Evolutionary conservation across 2,888 invertebrate species (phyloP), one percentile per base, ranked within the genome.

Genomic region (Lasioglossum vierecki): DNA sequence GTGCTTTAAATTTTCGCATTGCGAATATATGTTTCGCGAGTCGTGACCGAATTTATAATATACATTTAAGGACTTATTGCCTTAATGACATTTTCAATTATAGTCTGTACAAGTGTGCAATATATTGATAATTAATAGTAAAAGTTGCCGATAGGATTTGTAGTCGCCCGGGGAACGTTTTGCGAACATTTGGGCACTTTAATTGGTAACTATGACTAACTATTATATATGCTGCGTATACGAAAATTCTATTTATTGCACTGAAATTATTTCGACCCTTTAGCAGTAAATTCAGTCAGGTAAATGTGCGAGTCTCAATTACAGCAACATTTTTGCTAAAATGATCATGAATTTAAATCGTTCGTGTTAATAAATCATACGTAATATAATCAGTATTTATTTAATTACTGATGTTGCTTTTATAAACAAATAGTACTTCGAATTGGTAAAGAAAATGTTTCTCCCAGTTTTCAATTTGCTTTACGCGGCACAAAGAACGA

Each of bases 91-190:
- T 30, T 63, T 77, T 41, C 74, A 81, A 49, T 76, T 60, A 41
- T 5, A n/a, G n/a, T 77, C 35, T 60, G 44, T 63, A 49, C 46
- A 60, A 49, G n/a, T n/a, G 39, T 57, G 30, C 73, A 35, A 76
- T 70, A 49, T 77, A 73, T 30, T 44, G 68, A 22, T 71, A 74
- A 68, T 74, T 68, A 77, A 81, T 82, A 73, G 41, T 22, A 30
- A 74, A 26, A 60, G 46, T 46, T 66, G 26, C 30, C 11, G 49
- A 1, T 26, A 49, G 66, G 49, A 66, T 68, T 68, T 41, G 68
- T 53, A 60, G 41, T 66, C 75, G 49, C 71, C 1, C 41, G 53
- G 82, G 75, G 79, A 79, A 26, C 39, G 60, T 79, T 57, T 79
- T 30, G 30, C 63, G 35, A 41, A 41, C 74, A 53, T 71, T 66